These are phyloP conservation scores for Bactericera cockerelli DNA, from an alignment of 1,140 invertebrate genomes.

Conservation along the genomic window DNA sequence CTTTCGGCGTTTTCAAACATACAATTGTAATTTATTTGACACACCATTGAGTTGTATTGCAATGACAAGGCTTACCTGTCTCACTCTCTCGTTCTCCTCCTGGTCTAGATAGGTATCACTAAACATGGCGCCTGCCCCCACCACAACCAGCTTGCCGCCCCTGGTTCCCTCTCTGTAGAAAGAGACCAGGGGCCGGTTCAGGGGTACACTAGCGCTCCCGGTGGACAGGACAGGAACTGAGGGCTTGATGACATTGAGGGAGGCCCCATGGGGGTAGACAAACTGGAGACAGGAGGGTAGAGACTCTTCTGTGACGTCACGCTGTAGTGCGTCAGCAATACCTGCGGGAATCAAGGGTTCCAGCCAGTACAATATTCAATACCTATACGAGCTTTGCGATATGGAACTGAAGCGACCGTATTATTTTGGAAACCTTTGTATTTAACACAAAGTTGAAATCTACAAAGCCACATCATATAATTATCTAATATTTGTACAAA, in stretches of 20 bases:
- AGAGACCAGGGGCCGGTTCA: conserved; percentile 80
- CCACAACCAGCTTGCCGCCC: conserved; percentile 52
- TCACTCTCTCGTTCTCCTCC: conserved; percentile 81
- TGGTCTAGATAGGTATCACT: conserved; percentile 81
- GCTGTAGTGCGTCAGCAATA: conserved; percentile 15
- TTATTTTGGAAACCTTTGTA: too few species aligned
- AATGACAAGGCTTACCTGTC: conserved; percentile 57
- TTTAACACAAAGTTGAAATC: too few species aligned
- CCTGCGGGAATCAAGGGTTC: background rate
- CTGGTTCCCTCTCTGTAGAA: conserved; percentile 40
- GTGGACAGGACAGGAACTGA: conserved; percentile 77
- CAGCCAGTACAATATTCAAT: too few species aligned
- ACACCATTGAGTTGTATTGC: too few species aligned
- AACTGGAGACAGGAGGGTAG: conserved; percentile 46
- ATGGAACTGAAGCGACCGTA: too few species aligned
- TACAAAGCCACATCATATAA: too few species aligned
- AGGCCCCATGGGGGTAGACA: conserved; percentile 91
- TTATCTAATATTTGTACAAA: too few species aligned
- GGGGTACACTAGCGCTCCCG: conserved; percentile 82
- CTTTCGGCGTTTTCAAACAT: too few species aligned
- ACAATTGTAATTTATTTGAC: too few species aligned
- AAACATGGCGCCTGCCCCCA: conserved; percentile 64
- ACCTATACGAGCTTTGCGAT: too few species aligned
- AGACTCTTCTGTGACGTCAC: conserved; percentile 18
- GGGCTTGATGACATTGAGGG: conserved; percentile 82